phyloP scores from a whole-genome alignment of 1,140 invertebrate genomes.

The Mactra quadrangularis region DNA sequence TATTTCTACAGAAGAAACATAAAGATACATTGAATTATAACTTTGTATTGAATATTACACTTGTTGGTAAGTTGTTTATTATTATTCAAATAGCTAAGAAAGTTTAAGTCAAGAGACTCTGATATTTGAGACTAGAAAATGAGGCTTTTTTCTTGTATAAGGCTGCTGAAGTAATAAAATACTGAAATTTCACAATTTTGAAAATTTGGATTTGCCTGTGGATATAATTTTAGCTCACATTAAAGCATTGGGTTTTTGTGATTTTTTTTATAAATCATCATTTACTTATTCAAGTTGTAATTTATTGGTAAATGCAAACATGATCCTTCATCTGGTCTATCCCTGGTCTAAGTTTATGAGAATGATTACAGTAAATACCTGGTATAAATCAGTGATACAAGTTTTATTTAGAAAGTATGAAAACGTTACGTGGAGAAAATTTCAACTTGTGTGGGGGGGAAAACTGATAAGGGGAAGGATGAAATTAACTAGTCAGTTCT shows the following conservation, averaged over 20 bases:
- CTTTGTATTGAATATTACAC: conserved; percentile 53
- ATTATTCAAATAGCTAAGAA: not conserved
- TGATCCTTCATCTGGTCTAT: no score
- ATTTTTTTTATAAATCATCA: no score
- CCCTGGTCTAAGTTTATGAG: no score
- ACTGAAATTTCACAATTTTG: not conserved
- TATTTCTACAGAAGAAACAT: conserved; percentile 17
- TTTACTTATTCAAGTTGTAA: no score
- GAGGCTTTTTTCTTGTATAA: not conserved
- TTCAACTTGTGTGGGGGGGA: no score
- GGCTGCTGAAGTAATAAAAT: not conserved
- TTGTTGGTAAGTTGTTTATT: conserved; percentile 19
- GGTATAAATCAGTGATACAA: no score
- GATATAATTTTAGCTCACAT: not conserved
- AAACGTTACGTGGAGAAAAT: no score
- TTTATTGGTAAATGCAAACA: no score
- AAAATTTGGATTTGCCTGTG: not conserved
- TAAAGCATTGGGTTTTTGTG: not conserved
- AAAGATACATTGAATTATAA: conserved; percentile 27
- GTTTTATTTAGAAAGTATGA: no score
- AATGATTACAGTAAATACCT: no score
- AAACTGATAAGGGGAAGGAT: no score
- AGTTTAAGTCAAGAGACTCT: not conserved
- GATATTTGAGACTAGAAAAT: not conserved
- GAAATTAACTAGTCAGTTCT: no score